Evolutionary conservation across 2,113 vertebrate species (phyloP), one percentile per base, ranked within the genome.

Genomic region (Prietella phreatophila): DNA sequence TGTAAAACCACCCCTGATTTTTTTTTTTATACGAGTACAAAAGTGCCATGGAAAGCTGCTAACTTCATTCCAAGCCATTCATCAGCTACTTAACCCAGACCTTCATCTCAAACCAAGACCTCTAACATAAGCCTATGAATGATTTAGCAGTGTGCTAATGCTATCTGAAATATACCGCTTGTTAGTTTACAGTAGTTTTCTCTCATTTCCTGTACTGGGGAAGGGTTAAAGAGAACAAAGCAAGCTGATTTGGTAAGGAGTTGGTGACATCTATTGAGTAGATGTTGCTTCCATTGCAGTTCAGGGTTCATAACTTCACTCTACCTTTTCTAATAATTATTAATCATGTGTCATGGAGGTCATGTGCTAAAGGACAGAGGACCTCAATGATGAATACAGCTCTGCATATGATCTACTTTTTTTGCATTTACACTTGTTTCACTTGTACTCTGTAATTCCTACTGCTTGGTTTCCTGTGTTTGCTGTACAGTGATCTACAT

Each of bases 381-480:
- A 71, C 76, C 30, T 86, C 50, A 75, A 2, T 71, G 55, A 75
- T 58, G 36, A 69, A 75, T 2, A 87, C 36, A 50, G 27, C 55
- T 42, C 17, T 56, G 55, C 58, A 71, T 75, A 65, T 56, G 80
- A 75, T 53, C 61, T 36, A n/a, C 36, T 87, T 15, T 47, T 83
- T 86, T 83, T 82, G 30, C 89, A 88, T 91, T 88, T 75, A 84
- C 85, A 90, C 87, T 91, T 87, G 93, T 93, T 93, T 94, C 86
- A 93, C 93, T 91, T 93, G 92, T 91, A 85, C 84, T 91, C 93
- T 93, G 91, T 93, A 92, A 92, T 93, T 94, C 92, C 95, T 96
- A 97, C 97, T 96, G 96, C 97, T 97, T 95, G 87, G 96, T 97
- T 97, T 95, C 96, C 96, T 97, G 97, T 97, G 96, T 96, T 97